Base-by-base conservation (phyloP, 2,113 vertebrate species). In the Calidris pugnax region DNA sequence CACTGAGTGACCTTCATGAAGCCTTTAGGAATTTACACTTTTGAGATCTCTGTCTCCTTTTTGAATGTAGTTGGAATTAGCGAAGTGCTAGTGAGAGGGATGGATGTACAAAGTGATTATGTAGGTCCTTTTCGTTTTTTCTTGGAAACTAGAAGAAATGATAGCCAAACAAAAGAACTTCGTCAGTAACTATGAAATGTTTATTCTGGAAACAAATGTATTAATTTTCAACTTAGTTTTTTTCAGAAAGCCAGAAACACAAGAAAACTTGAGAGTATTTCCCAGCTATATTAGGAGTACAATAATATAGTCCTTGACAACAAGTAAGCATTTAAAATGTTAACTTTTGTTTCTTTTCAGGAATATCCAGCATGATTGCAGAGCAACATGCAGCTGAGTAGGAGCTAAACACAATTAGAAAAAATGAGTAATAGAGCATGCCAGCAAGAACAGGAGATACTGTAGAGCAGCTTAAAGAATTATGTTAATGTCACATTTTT, bases 1-100 rank as follows among this genome's bases (percentile, higher is more conserved):
- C 2, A 0, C 15, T 50, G n/a, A 45, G 14, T 9, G 3, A 26
- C 68, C 30, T 67, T 72, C 2, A 5, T 12, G 8, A 79, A n/a
- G 13, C 17, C n/a, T 23, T 74, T 59, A 78, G 13, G n/a, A 55
- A 82, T 67, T 89, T 17, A 30, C 15, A 4, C 17, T 59, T 77
- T 41, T 45, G 45, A 71, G 28, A 33, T 37, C 20, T 74, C 33
- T 24, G 4, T 59, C 26, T 83, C 9, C 1, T 56, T 85, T 39
- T 41, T 80, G 21, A 80, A 83, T 14, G 21, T 60, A 45, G 19
- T 16, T 87, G 33, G 23, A 85, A 75, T 72, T 59, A 63, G 23
- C 43, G 30, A 85, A 82, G 26, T 59, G 43, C 30, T 68, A 59
- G 39, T 28, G 9, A 73, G 11, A 0, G 0, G 14, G 6, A 16